phyloP scores from a whole-genome alignment of 2,797 vertebrate species.

The Lepidocolaptes lacrymiger region DNA sequence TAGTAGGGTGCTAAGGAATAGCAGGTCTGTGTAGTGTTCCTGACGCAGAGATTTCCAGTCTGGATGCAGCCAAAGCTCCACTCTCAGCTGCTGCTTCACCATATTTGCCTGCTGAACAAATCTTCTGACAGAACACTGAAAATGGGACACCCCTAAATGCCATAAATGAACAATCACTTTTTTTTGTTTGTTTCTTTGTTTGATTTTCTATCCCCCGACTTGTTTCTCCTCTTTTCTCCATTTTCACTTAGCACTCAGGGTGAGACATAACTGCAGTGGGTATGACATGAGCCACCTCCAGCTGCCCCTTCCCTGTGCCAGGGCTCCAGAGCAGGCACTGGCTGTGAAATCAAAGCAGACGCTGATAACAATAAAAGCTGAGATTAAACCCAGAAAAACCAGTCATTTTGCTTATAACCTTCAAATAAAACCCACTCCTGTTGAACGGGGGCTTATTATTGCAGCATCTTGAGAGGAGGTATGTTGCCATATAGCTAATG shows the following conservation, averaged over 20 bases:
- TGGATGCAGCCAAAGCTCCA: background rate
- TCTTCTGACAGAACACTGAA: background rate
- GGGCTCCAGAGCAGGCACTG: background rate
- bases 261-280: background rate
- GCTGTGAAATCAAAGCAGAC: background rate
- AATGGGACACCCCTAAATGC: background rate
- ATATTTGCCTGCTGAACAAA: background rate
- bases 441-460: conserved; percentile 13
- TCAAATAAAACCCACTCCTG: background rate
- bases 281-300: background rate
- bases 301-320: fast-evolving
- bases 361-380: background rate
- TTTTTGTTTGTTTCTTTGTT: background rate
- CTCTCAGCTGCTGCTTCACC: fast-evolving
- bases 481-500: conserved; percentile 30
- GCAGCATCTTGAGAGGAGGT: conserved; percentile 12
- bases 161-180: background rate
- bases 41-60: background rate
- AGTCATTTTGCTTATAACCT: background rate
- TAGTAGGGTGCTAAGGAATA: background rate
- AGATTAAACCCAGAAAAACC: background rate
- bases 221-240: background rate
- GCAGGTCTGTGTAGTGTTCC: background rate
- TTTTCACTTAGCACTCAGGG: background rate
- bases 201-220: background rate